phyloP scores from a whole-genome alignment of 2,113 vertebrate species.

The Heterocephalus glaber region DNA sequence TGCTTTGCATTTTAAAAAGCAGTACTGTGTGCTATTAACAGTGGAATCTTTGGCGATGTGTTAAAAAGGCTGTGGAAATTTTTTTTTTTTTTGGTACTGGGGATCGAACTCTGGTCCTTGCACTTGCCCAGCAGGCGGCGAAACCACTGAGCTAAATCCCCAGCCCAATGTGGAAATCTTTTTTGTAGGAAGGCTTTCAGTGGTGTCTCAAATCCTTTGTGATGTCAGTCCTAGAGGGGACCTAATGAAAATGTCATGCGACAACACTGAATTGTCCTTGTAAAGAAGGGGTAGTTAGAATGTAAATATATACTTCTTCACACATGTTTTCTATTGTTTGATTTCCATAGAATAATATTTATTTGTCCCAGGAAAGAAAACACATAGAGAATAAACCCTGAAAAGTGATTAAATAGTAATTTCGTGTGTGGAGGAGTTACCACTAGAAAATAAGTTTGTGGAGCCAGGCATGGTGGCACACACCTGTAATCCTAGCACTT shows the following conservation, averaged over 20 bases:
- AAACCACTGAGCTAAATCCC: no score
- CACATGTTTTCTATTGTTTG: not conserved
- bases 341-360: constrained; percentile 3
- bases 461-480: not conserved
- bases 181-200: not conserved
- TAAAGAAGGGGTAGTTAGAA: not conserved
- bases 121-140: no score
- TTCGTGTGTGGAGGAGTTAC: not conserved
- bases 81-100: no score
- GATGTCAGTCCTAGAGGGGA: not conserved
- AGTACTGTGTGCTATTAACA: not conserved
- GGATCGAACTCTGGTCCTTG: no score
- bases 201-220: not conserved
- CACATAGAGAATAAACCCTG: not conserved
- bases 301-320: not conserved
- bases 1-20: constrained; percentile 35
- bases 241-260: not conserved
- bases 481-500: not conserved
- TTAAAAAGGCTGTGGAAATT: not conserved
- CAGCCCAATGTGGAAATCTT: not conserved
- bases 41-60: not conserved
- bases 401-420: constrained; percentile 50
- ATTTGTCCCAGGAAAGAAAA: not conserved
- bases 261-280: not conserved
- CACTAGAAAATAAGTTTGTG: constrained; percentile 17